Evolutionary conservation across 1,140 invertebrate species (phyloP).

Genomic region (Neodiprion virginianus): DNA sequence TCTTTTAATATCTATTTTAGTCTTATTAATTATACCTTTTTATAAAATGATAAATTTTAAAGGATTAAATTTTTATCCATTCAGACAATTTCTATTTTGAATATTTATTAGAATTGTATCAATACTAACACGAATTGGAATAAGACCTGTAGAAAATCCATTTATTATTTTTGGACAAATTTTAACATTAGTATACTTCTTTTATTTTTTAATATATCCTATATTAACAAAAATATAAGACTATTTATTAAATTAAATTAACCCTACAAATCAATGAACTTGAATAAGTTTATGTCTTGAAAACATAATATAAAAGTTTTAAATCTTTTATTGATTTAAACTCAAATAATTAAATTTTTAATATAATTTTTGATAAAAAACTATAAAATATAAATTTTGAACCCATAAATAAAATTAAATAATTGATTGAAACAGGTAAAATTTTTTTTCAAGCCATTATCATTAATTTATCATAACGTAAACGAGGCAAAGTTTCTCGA

Average conservation of each 20-base stretch:
- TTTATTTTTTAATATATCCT: too few species aligned
- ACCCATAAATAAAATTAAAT: conserved; percentile 58
- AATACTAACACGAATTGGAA: conserved; percentile 73
- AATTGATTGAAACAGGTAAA: conserved; percentile 64
- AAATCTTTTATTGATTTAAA: conserved; percentile 63
- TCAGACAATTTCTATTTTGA: conserved; percentile 17
- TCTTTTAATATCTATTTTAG: too few species aligned
- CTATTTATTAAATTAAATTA: too few species aligned
- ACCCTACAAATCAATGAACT: too few species aligned
- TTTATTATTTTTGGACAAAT: too few species aligned
- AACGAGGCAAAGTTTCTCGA: too few species aligned
- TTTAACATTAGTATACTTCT: too few species aligned
- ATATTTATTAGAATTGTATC: conserved; percentile 55
- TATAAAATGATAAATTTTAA: conserved; percentile 60
- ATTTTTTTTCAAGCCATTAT: conserved; percentile 64
- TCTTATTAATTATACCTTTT: too few species aligned
- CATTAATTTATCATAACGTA: too few species aligned
- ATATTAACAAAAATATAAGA: too few species aligned
- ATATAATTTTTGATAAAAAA: conserved; percentile 31
- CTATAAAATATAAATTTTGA: conserved; percentile 45
- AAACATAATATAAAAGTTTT: conserved; percentile 19
- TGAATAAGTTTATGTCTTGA: too few species aligned
- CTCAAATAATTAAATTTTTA: conserved; percentile 38
- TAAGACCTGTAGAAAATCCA: conserved; percentile 63
- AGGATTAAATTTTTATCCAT: conserved; percentile 63